Percentiles rank a stretch among this genome's conserved stretches.
Evolutionary conservation across 2,797 vertebrate species (phyloP).

Genomic region (Balearica regulorum): DNA sequence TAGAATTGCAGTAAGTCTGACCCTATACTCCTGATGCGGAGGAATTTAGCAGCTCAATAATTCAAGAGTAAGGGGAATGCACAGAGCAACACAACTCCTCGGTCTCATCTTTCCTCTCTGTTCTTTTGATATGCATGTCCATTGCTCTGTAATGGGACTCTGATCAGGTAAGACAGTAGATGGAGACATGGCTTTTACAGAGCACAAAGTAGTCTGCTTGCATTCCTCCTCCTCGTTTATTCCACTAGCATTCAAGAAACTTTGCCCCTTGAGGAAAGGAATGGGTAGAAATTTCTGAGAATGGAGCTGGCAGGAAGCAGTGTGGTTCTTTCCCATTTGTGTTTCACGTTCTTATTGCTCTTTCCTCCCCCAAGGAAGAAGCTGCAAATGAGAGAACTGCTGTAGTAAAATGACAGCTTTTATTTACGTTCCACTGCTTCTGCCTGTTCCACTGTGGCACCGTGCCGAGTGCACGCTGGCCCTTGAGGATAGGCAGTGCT

Average conservation of each 20-base stretch:
- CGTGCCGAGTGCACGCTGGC: neutral
- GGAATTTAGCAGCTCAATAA: conserved; percentile 6
- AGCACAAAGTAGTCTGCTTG: neutral
- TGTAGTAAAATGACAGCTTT: neutral
- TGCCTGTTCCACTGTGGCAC: neutral
- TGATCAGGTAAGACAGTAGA: neutral
- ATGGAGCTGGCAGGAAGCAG: neutral
- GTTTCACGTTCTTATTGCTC: neutral
- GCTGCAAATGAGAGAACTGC: neutral
- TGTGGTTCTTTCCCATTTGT: neutral
- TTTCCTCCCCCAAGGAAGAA: neutral
- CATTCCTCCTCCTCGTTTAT: neutral
- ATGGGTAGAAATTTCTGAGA: neutral
- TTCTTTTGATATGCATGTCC: neutral
- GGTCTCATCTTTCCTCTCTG: conserved; percentile 39
- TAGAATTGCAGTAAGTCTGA: neutral
- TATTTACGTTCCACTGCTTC: neutral
- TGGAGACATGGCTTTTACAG: neutral
- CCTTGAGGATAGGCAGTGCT: neutral
- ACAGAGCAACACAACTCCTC: neutral
- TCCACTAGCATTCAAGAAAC: neutral
- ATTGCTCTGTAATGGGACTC: conserved; percentile 20
- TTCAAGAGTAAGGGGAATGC: neutral
- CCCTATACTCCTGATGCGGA: neutral
- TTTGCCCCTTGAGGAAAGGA: neutral